phyloP scores from a whole-genome alignment of 1,140 invertebrate genomes.

The Melipona quadrifasciata region DNA sequence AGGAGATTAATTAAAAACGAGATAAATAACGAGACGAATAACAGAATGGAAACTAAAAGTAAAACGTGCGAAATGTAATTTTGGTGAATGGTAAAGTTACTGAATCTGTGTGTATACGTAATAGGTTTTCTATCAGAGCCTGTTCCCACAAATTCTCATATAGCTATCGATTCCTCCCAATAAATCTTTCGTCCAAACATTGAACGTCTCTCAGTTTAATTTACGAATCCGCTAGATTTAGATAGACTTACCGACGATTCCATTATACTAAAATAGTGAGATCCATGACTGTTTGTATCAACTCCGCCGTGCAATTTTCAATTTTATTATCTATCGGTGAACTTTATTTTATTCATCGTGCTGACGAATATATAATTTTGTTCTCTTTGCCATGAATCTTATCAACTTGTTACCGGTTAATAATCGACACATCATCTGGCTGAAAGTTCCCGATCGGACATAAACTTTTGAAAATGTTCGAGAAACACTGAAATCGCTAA shows the following conservation, averaged over 20 bases:
- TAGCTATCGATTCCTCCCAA: slow-evolving; percentile 4
- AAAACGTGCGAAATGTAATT: background rate
- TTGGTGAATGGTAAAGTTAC: background rate
- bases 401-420: too few species aligned
- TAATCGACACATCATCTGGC: too few species aligned
- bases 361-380: too few species aligned
- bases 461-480: too few species aligned
- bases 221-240: slow-evolving; percentile 3
- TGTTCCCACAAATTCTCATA: slow-evolving; percentile 23
- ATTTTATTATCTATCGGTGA: background rate
- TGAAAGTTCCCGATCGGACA: too few species aligned
- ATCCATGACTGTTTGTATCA: background rate
- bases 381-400: too few species aligned
- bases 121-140: slow-evolving; percentile 16
- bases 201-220: slow-evolving; percentile 23
- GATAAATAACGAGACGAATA: background rate
- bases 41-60: background rate
- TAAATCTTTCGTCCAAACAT: slow-evolving; percentile 17
- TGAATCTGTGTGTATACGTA: background rate
- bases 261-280: background rate
- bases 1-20: background rate
- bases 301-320: background rate
- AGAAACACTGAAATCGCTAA: too few species aligned
- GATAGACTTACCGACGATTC: slow-evolving; percentile 12
- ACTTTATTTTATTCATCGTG: background rate